Evolutionary conservation across 2,888 invertebrate genomes (phyloP).

Genomic region (Glyphotaelius pellucidus): DNA sequence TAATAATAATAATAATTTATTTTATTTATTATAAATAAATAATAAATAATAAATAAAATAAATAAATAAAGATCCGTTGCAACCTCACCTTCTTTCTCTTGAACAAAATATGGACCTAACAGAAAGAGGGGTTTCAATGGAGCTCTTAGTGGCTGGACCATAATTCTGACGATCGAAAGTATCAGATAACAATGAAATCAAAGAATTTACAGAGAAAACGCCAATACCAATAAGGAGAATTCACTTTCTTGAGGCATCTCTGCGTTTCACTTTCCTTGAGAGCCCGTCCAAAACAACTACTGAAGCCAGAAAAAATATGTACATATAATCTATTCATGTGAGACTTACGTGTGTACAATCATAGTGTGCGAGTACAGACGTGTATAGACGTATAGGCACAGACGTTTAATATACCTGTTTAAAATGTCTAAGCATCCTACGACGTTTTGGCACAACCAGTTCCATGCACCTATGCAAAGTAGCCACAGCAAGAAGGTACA

Average conservation of each 20-base stretch:
- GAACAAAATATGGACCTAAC: background rate
- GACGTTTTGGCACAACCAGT: constrained; percentile 22
- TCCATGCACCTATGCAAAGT: background rate
- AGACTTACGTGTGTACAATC: background rate
- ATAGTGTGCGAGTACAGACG: background rate
- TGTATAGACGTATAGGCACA: background rate
- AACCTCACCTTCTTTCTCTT: background rate
- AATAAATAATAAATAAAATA: too few relatives aligned
- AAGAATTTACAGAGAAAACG: constrained; percentile 19
- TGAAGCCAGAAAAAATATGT: background rate
- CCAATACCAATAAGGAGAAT: constrained; percentile 14
- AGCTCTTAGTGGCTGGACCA: background rate
- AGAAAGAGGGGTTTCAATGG: background rate
- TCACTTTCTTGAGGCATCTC: constrained; percentile 15
- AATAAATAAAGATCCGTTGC: background rate
- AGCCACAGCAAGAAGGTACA: background rate
- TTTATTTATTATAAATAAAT: too few relatives aligned
- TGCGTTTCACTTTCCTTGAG: constrained; percentile 22
- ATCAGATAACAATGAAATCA: background rate
- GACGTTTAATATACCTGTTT: constrained; percentile 6
- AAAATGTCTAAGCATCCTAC: background rate
- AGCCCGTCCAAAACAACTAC: constrained; percentile 11
- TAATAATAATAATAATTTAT: too few relatives aligned
- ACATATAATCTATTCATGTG: background rate
- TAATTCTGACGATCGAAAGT: background rate